Conservation (phyloP, 2,113 vertebrate genomes). For the Cercopithecus mona region DNA sequence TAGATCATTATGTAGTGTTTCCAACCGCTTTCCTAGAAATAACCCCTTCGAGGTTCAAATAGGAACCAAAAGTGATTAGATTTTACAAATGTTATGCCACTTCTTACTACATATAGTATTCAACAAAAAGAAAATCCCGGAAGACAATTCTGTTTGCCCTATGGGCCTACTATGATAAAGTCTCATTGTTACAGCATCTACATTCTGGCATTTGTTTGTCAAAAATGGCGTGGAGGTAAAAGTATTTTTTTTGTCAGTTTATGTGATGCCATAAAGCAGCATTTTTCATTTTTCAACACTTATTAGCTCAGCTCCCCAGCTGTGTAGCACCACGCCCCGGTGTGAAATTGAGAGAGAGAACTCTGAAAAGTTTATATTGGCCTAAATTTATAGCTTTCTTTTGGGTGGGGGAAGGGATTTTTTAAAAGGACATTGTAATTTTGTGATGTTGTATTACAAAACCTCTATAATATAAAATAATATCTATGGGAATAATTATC, state of each 20-base stretch:
- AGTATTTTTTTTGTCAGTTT: conserved; percentile 75
- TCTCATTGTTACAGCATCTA: conserved; percentile 59
- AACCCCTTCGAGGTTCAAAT: conserved; percentile 59
- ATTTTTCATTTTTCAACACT: conserved; percentile 82
- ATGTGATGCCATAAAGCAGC: conserved; percentile 78
- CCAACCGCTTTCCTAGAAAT: conserved; percentile 70
- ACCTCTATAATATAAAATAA: neutral
- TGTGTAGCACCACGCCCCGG: conserved; percentile 80
- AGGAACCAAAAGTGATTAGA: conserved; percentile 70
- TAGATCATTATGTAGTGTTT: conserved; percentile 42
- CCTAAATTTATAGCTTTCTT: conserved; percentile 78
- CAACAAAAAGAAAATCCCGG: conserved; percentile 47
- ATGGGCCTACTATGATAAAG: conserved; percentile 26
- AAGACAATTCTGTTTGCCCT: conserved; percentile 19
- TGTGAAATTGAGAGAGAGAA: conserved; percentile 77
- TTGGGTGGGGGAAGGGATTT: conserved; percentile 51
- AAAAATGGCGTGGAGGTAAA: conserved; percentile 63
- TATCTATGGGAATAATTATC: neutral
- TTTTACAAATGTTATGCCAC: conserved; percentile 63
- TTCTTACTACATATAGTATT: conserved; percentile 44
- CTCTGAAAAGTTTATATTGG: conserved; percentile 79
- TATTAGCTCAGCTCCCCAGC: conserved; percentile 84
- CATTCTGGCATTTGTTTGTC: conserved; percentile 75
- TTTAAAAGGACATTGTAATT: conserved; percentile 58
- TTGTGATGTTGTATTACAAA: conserved; percentile 59